phyloP scores from a whole-genome alignment of 2,888 invertebrate species.

The Lithophane leautieri region DNA sequence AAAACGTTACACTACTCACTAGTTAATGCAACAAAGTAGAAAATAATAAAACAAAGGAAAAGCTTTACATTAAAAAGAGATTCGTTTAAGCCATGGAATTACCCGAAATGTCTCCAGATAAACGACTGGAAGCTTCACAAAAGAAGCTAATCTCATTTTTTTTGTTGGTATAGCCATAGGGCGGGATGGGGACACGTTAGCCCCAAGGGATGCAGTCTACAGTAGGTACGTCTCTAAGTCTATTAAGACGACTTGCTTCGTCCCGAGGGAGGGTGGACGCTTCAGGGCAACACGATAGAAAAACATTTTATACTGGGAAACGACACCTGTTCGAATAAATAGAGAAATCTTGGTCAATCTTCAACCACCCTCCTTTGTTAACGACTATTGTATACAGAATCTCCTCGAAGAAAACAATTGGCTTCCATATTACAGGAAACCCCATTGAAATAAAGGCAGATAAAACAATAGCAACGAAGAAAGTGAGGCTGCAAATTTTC shows the following conservation, averaged over 20 bases:
- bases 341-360: slow-evolving; percentile 77
- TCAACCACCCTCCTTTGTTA: slow-evolving; percentile 65
- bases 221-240: slow-evolving; percentile 86
- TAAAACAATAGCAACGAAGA: slow-evolving; percentile 74
- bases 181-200: slow-evolving; percentile 79
- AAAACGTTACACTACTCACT: slow-evolving; percentile 72
- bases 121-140: slow-evolving; percentile 77
- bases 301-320: slow-evolving; percentile 85
- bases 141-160: slow-evolving; percentile 86
- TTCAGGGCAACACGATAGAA: slow-evolving; percentile 80
- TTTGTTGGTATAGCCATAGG: slow-evolving; percentile 74
- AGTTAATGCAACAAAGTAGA: slow-evolving; percentile 74
- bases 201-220: slow-evolving; percentile 83
- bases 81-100: slow-evolving; percentile 65
- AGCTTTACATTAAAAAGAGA: slow-evolving; percentile 64
- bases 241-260: slow-evolving; percentile 87
- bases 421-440: slow-evolving; percentile 72
- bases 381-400: slow-evolving; percentile 69
- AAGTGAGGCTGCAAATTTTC: slow-evolving; percentile 80
- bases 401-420: slow-evolving; percentile 72
- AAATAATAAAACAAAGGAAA: slow-evolving; percentile 64
- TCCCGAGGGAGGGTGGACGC: slow-evolving; percentile 77
- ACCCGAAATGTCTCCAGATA: slow-evolving; percentile 69
- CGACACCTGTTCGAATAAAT: slow-evolving; percentile 82
- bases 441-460: slow-evolving; percentile 71